These are phyloP conservation scores for Salvator merianae DNA, from an alignment of 2,113 vertebrate genomes.

Conservation along the genomic window DNA sequence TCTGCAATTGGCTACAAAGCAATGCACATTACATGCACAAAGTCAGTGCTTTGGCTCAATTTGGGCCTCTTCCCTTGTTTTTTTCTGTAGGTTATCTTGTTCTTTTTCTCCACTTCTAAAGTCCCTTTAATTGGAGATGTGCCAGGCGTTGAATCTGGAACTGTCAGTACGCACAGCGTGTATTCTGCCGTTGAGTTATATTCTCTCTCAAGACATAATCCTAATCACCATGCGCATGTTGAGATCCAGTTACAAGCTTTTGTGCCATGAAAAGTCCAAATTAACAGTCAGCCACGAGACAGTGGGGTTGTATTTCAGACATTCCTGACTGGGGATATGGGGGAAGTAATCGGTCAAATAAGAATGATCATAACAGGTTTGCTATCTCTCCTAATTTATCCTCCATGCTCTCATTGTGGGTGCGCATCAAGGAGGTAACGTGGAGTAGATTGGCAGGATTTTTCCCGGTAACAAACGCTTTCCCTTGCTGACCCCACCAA, in stretches of 20 bases:
- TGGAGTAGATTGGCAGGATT: background rate
- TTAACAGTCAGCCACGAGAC: rapidly evolving
- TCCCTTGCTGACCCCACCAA: slow-evolving; percentile 14
- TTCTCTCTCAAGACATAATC: background rate
- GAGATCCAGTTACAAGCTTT: background rate
- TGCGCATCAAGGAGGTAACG: background rate
- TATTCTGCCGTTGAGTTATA: too few species aligned
- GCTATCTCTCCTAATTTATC: slow-evolving; percentile 25
- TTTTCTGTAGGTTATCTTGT: too few species aligned
- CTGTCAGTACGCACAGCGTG: background rate
- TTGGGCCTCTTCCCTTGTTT: too few species aligned
- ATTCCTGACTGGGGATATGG: background rate
- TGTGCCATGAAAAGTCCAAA: rapidly evolving
- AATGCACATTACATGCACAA: too few species aligned
- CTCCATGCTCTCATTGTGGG: slow-evolving; percentile 17
- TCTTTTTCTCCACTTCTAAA: too few species aligned
- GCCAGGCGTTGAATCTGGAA: background rate
- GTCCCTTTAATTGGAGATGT: background rate
- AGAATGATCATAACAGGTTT: slow-evolving; percentile 40
- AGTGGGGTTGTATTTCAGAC: background rate
- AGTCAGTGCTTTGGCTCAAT: too few species aligned
- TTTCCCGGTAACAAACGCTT: background rate
- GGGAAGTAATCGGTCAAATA: background rate
- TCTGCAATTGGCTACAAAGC: too few species aligned
- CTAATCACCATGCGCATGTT: background rate